Evolutionary conservation across 2,888 invertebrate genomes (phyloP).

Genomic region (Criorhina ranunculi): DNA sequence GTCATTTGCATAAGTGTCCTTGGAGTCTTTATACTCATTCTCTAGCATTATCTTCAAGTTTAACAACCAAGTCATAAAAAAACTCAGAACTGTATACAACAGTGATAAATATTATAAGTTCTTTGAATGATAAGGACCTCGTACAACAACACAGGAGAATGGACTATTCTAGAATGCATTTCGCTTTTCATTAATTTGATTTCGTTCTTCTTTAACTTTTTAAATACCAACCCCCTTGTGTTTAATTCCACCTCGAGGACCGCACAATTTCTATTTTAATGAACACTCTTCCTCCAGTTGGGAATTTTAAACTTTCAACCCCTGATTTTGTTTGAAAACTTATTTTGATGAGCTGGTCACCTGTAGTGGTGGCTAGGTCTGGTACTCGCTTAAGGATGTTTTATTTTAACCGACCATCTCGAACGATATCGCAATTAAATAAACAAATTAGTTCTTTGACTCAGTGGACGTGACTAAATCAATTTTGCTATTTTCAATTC

Average conservation of each 20-base stretch:
- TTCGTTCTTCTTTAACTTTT: background rate
- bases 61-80: background rate
- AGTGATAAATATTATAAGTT: background rate
- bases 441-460: slow-evolving; percentile 43
- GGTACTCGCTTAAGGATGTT: background rate
- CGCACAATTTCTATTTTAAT: slow-evolving; percentile 1
- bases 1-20: background rate
- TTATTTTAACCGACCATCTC: slow-evolving; percentile 13
- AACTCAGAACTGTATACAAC: background rate
- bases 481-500: slow-evolving; percentile 16
- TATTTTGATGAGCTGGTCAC: background rate
- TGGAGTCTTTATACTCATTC: too few relatives aligned
- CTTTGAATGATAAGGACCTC: background rate
- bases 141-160: background rate
- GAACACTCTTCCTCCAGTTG: slow-evolving; percentile 8
- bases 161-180: background rate
- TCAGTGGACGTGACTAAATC: slow-evolving; percentile 36
- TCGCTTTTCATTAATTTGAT: background rate
- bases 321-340: background rate
- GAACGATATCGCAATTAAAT: slow-evolving; percentile 39
- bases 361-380: background rate
- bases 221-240: too few relatives aligned
- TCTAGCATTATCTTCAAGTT: background rate
- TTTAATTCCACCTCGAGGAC: background rate
- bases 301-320: background rate